Percentiles rank a stretch among this genome's conserved stretches.
These are phyloP conservation scores for Periplaneta americana DNA, from an alignment of 1,140 invertebrate species.

Conservation along the genomic window DNA sequence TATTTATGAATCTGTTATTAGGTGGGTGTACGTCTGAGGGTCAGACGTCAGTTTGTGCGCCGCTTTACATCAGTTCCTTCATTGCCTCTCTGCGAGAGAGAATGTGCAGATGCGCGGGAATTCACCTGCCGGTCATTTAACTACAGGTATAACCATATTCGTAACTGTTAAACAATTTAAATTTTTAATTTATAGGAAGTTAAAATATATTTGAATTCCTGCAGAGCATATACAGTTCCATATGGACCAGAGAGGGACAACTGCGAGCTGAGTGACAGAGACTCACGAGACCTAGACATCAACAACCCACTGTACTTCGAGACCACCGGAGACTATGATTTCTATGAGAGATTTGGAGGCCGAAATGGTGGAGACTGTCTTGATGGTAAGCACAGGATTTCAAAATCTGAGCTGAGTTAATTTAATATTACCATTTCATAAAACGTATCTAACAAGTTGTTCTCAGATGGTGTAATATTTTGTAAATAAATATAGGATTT, in stretches of 20 bases:
- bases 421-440: no score
- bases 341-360: conserved; percentile 70
- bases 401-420: no score
- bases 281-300: conserved; percentile 75
- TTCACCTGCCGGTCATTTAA: conserved; percentile 87
- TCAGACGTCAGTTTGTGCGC: conserved; percentile 71
- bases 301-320: conserved; percentile 82
- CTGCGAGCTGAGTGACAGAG: conserved; percentile 82
- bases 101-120: conserved; percentile 74
- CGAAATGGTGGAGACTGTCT: conserved; percentile 68
- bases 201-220: not conserved
- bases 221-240: conserved; percentile 32
- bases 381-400: conserved; percentile 67
- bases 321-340: conserved; percentile 75
- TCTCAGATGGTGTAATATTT: no score
- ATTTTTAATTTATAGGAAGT: not conserved
- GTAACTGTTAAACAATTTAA: not conserved
- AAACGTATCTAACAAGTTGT: no score
- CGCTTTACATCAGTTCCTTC: conserved; percentile 65
- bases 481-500: no score
- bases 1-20: conserved; percentile 15
- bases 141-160: conserved; percentile 49
- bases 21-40: conserved; percentile 64
- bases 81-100: conserved; percentile 70
- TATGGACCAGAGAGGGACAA: conserved; percentile 72